Base-by-base conservation (phyloP, 1,140 invertebrate species). In the Telenomus remus region DNA sequence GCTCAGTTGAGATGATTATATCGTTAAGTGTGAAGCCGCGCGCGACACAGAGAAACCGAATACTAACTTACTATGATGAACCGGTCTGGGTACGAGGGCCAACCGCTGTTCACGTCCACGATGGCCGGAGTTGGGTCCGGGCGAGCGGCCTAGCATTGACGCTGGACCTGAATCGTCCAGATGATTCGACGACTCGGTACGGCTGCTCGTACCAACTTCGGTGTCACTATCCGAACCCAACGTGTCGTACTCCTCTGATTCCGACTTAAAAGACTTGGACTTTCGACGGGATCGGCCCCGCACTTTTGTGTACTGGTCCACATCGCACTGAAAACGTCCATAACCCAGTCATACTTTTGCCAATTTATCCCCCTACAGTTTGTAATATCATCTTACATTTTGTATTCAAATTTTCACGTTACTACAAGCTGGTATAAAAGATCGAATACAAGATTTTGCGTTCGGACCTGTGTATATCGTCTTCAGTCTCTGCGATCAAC, bases 1-100 rank as follows among this genome's bases (percentile, higher is more conserved):
- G 7, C 16, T 15, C 11, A 44, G n/a, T 39, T 39, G 3, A 35
- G 46, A n/a, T 51, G 34, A 57, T 12, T 61, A 64, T 59, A 57
- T 61, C 6, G 19, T 27, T 27, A 66, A 42, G 54, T 78, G 69
- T 66, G 42, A 60, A 19, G 63, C 61, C 60, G 47, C 70, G 70
- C 76, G 76, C 79, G 81, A 86, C 82, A 86, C 82, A 85, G 81
- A 86, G 60, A 84, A 84, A 84, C 81, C 70, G 81, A 89, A 89
- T 89, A 90, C 89, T 89, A 89, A 90, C 89, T 90, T 90, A 90
- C 89, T 90, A 89, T 90, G 89, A 88, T 89, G 89, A 87, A 89
- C 86, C 85, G 89, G 87, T 85, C 89, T 89, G 75, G 88, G 86
- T 59, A 84, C 82, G 19, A 86, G 79, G 76, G 86, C 85, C 74